Percentiles rank a stretch among this genome's conserved stretches.
Conservation (phyloP, 1,140 invertebrate species). For the Drosophila repletoides region DNA sequence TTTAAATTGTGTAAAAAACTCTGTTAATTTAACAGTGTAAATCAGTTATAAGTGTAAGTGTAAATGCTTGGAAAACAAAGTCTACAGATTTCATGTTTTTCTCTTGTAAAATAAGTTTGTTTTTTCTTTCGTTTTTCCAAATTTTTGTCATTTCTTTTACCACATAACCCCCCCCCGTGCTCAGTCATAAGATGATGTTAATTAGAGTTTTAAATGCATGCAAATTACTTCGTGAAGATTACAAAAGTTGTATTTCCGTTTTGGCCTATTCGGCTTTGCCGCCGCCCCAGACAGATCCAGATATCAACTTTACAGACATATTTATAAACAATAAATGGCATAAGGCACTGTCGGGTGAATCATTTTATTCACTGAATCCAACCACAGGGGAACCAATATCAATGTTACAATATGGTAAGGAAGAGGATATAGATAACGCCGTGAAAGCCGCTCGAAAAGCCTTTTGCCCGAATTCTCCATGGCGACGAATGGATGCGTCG, state of each 20-base stretch:
- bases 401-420: conserved; percentile 91
- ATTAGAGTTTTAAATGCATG: no score
- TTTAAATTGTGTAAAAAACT: no score
- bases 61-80: no score
- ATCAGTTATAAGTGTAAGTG: no score
- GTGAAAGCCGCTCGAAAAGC: conserved; percentile 92
- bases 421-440: conserved; percentile 91
- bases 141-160: no score
- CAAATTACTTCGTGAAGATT: background rate
- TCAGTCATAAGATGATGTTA: no score
- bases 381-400: conserved; percentile 91
- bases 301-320: conserved; percentile 86
- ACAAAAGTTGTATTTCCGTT: background rate
- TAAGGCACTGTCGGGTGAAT: conserved; percentile 92
- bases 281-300: background rate
- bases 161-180: no score
- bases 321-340: conserved; percentile 99
- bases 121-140: no score
- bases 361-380: conserved; percentile 94
- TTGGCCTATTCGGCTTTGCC: background rate
- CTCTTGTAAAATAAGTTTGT: no score
- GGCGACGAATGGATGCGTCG: conserved; percentile 95
- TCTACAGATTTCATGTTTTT: no score
- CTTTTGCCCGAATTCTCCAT: conserved; percentile 90
- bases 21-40: no score